These are phyloP conservation scores for Acomys russatus DNA, from an alignment of 2,797 vertebrate species.

Conservation along the genomic window DNA sequence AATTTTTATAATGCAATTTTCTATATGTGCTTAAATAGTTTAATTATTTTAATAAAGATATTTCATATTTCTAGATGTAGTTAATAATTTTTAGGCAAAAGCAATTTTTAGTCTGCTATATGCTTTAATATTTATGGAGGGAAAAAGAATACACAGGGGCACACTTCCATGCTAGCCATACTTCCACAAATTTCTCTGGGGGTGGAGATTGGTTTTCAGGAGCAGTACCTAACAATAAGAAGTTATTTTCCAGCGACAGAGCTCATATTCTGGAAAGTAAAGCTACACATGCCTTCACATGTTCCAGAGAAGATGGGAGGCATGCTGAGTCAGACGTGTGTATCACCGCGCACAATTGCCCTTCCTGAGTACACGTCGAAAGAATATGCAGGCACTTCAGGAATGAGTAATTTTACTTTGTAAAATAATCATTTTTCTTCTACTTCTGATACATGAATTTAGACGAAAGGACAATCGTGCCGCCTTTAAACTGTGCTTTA, in stretches of 20 bases:
- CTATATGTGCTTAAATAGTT: conserved; percentile 37
- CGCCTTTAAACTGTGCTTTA: conserved; percentile 39
- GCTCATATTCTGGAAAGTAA: not conserved
- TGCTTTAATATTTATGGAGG: conserved; percentile 41
- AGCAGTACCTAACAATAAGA: not conserved
- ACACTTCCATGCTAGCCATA: not conserved
- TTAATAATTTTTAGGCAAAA: conserved; percentile 63
- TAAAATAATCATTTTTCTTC: not conserved
- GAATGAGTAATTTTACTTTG: conserved; percentile 47
- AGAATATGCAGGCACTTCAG: not conserved
- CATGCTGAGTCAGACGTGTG: not conserved
- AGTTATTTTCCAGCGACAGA: not conserved
- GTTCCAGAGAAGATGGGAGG: not conserved
- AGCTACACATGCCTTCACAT: not conserved
- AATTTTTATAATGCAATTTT: conserved; percentile 43
- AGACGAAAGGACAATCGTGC: not conserved
- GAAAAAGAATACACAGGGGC: not conserved
- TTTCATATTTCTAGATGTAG: not conserved
- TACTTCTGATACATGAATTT: conserved; percentile 15
- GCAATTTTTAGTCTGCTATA: conserved; percentile 30
- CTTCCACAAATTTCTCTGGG: not conserved
- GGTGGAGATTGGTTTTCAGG: not conserved
- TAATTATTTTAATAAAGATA: conserved; percentile 55
- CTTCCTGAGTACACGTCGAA: not conserved
- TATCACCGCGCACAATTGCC: not conserved